Percentiles rank a stretch among this genome's conserved stretches.
Evolutionary conservation across 2,113 vertebrate genomes (phyloP).

Genomic region (Oncorhynchus keta): DNA sequence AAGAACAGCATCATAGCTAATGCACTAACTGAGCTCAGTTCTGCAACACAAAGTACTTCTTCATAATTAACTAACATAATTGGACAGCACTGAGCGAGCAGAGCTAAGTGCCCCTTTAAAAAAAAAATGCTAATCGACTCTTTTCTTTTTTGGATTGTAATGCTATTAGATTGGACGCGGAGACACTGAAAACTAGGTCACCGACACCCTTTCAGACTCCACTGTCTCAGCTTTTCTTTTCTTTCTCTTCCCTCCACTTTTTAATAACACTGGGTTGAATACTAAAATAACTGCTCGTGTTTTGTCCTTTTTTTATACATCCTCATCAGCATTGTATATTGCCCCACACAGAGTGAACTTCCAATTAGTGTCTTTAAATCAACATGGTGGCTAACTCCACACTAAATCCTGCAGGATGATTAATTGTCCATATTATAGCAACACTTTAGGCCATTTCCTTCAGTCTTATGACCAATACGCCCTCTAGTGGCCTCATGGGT

Average conservation of each 20-base stretch:
- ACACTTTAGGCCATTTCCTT: not conserved
- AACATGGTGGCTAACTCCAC: not conserved
- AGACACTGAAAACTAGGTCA: not conserved
- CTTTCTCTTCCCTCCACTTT: not conserved
- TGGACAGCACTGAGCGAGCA: slow-evolving; percentile 4
- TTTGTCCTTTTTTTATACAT: no score
- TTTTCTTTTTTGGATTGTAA: slow-evolving; percentile 1
- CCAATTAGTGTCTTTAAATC: not conserved
- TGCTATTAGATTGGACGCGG: not conserved
- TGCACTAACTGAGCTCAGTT: slow-evolving; percentile 29
- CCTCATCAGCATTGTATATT: not conserved
- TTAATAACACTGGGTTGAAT: not conserved
- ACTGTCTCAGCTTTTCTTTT: not conserved
- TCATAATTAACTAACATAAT: slow-evolving; percentile 21
- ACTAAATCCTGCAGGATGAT: not conserved
- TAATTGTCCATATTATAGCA: slow-evolving; percentile 1
- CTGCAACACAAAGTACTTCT: slow-evolving; percentile 24
- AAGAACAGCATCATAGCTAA: slow-evolving; percentile 19
- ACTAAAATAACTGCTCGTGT: not conserved
- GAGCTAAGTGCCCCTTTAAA: not conserved
- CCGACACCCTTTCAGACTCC: not conserved
- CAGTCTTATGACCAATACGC: no score
- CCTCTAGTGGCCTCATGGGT: no score
- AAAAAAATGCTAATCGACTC: slow-evolving; percentile 26
- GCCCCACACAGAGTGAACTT: not conserved